Conservation (phyloP, 2,113 vertebrate species). For the Ammodytes dubius region DNA sequence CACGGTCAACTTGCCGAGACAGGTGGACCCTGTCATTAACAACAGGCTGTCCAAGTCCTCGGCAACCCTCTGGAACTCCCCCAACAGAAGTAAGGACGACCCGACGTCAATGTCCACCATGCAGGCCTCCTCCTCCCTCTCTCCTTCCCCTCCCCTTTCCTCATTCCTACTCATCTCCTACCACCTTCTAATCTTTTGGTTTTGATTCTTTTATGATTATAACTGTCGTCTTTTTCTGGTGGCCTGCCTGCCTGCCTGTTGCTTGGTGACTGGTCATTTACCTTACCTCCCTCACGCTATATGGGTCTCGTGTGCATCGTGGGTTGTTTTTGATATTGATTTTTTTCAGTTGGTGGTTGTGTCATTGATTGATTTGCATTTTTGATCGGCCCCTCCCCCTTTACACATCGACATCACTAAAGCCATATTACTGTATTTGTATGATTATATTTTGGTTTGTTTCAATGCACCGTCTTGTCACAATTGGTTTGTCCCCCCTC, state of each 20-base stretch:
- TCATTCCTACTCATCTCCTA: constrained; percentile 52
- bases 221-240: constrained; percentile 75
- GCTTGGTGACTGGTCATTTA: constrained; percentile 84
- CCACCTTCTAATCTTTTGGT: constrained; percentile 65
- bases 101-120: constrained; percentile 76
- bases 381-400: constrained; percentile 65
- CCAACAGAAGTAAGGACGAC: constrained; percentile 96
- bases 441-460: constrained; percentile 51
- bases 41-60: constrained; percentile 99
- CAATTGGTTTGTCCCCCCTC: constrained; percentile 53
- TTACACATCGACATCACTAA: constrained; percentile 65
- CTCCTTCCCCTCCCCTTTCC: constrained; percentile 1
- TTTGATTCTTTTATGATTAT: constrained; percentile 52
- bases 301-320: constrained; percentile 80
- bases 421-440: constrained; percentile 53
- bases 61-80: constrained; percentile 98
- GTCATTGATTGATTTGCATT: constrained; percentile 77
- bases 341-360: constrained; percentile 75
- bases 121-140: constrained; percentile 58
- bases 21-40: constrained; percentile 98
- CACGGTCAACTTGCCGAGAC: constrained; percentile 97
- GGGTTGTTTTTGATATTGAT: constrained; percentile 63
- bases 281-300: constrained; percentile 66
- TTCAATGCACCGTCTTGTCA: constrained; percentile 41
- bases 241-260: constrained; percentile 84